Evolutionary conservation across 2,888 invertebrate species (phyloP).

Genomic region (Acrobasis repandana): DNA sequence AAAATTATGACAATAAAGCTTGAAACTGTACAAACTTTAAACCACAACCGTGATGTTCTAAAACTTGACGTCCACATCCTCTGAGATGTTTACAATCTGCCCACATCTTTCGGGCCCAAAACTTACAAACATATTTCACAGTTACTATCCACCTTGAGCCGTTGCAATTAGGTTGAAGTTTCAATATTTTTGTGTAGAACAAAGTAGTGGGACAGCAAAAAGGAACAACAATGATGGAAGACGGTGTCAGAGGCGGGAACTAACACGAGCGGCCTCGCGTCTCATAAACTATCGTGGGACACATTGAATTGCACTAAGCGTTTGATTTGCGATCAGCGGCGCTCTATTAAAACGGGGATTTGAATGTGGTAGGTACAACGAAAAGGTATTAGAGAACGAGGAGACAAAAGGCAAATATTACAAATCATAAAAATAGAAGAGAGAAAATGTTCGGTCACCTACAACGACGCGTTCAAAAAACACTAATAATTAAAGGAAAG

Average conservation of each 20-base stretch:
- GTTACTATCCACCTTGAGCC: constrained; percentile 8
- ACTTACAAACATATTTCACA: constrained; percentile 20
- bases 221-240: constrained; percentile 60
- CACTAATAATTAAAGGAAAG: too few species aligned
- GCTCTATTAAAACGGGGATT: constrained; percentile 19
- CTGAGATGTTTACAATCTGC: constrained; percentile 27
- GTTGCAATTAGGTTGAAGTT: constrained; percentile 31
- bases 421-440: too few species aligned
- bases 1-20: neutral
- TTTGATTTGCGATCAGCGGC: constrained; percentile 44
- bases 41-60: neutral
- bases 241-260: constrained; percentile 54
- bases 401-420: too few species aligned
- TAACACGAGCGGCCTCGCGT: constrained; percentile 43
- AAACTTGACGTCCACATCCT: constrained; percentile 16
- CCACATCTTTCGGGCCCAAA: constrained; percentile 38
- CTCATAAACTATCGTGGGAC: constrained; percentile 51
- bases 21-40: neutral
- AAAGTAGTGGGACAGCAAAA: constrained; percentile 33
- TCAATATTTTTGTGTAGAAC: constrained; percentile 1
- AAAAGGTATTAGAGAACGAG: too few species aligned
- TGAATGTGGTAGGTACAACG: constrained; percentile 14
- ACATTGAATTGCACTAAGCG: constrained; percentile 40
- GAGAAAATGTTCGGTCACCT: too few species aligned
- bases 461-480: too few species aligned